A percentile compares a stretch with the other conserved stretches of the same genome.
Conservation (phyloP, 2,797 vertebrate genomes). For the Sebastes oblongus region DNA sequence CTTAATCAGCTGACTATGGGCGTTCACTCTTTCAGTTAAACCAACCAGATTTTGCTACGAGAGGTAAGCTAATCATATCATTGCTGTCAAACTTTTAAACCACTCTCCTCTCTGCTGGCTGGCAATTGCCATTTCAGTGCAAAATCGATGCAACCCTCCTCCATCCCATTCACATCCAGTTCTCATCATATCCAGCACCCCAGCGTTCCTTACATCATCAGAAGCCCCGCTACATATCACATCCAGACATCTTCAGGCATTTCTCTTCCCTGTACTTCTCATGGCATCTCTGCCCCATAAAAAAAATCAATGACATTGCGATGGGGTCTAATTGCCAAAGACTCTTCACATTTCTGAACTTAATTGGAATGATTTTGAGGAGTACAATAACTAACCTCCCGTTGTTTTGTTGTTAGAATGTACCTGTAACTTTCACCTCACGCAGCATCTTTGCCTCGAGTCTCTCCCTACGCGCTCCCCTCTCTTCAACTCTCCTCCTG, state of each 20-base stretch:
- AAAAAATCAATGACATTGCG: no score
- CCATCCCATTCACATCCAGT: neutral
- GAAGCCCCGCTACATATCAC: neutral
- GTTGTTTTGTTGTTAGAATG: no score
- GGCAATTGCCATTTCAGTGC: neutral
- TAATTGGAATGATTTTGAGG: neutral
- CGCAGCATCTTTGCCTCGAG: accelerated
- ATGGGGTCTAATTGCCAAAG: no score
- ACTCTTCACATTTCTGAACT: neutral
- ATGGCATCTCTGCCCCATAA: neutral
- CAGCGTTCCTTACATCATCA: neutral
- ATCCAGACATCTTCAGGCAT: neutral
- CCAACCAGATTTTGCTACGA: neutral
- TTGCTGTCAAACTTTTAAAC: neutral
- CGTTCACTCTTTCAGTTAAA: neutral
- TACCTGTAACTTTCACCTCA: no score
- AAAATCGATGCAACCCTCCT: neutral
- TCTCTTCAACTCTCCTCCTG: neutral
- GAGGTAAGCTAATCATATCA: neutral
- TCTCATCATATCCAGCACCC: neutral
- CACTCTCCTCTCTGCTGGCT: neutral
- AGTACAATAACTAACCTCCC: no score
- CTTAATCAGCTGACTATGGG: neutral
- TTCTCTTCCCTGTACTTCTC: neutral
- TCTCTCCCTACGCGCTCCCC: no score